Evolutionary conservation across 1,140 invertebrate species (phyloP), one percentile per base, ranked within the genome.

Genomic region (Cydia pomonella): DNA sequence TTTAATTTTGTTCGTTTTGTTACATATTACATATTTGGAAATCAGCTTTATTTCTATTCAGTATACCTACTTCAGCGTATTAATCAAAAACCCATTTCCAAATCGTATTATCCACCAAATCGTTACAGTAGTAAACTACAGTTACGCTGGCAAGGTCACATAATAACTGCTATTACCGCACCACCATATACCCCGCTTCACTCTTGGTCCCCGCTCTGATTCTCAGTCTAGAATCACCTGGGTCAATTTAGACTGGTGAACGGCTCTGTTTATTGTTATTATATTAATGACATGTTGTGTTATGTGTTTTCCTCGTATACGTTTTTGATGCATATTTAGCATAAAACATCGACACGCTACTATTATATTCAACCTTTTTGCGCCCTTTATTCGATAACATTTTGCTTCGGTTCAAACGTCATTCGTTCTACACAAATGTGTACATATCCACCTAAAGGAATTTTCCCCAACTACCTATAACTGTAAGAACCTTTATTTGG

Each of bases 121-220:
- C 53, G 21, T 21, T 59, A 59, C 53, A 59, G 53, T 23, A 66
- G 63, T 25, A 66, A 27, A 63, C 12, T 38, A 25, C 7, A 16
- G 16, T 27, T 69, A 23, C 27, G 47, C 73, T 74, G n/a, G 9
- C 53, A 81, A 81, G 79, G 79, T 71, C 77, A 53, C 72, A 38
- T 79, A 81, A 81, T 81, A 72, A 73, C 79, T 66, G 77, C 71
- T 72, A 81, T 81, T 81, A 81, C 38, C 50, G 25, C 50, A 72
- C 50, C 38, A 12, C 66, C 74, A 74, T 16, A n/a, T 33, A 29
- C 29, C 9, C 63, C 63, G 63, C 21, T 33, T n/a, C 63, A 21
- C 29, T 33, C 64, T n/a, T 69, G 64, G 29, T 33, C 64, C 13
- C 29, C 5, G n/a, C 27, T 59, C 53, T 12, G 1, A 12, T 59